These are phyloP conservation scores for Anagrus nilaparvatae DNA, from an alignment of 1,140 invertebrate genomes.

Conservation along the genomic window DNA sequence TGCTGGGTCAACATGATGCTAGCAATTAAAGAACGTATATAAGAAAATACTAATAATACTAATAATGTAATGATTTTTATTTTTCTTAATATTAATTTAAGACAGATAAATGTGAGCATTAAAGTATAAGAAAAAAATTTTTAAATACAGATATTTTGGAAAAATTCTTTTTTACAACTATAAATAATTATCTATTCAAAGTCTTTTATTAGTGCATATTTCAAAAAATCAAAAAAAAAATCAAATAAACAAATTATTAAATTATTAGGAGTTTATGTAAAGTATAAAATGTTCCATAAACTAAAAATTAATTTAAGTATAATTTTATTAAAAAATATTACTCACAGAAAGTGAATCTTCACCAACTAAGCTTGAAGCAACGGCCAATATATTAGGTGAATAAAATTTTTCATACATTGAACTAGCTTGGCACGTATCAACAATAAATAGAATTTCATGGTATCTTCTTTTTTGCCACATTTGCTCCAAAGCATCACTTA, in stretches of 20 bases:
- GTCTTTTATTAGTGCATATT: too few relatives aligned
- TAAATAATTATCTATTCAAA: too few relatives aligned
- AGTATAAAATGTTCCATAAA: background rate
- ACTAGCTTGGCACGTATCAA: constrained; percentile 96
- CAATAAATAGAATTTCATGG: constrained; percentile 96
- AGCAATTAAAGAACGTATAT: constrained; percentile 26
- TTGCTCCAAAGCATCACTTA: constrained; percentile 96
- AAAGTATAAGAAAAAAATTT: too few relatives aligned
- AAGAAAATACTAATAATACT: background rate
- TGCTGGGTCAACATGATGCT: constrained; percentile 95
- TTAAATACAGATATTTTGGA: too few relatives aligned
- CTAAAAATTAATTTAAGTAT: background rate
- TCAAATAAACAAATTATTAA: too few relatives aligned
- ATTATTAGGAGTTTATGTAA: too few relatives aligned
- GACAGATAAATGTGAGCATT: too few relatives aligned
- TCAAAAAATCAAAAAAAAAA: too few relatives aligned
- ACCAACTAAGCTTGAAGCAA: constrained; percentile 90
- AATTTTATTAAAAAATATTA: constrained; percentile 14
- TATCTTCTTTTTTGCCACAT: constrained; percentile 99
- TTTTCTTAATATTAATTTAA: too few relatives aligned
- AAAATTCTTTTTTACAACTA: too few relatives aligned
- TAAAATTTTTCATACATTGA: constrained; percentile 96
- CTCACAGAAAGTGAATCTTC: constrained; percentile 92
- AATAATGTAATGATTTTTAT: background rate
- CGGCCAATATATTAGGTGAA: constrained; percentile 92